Percentiles rank a stretch among this genome's conserved stretches.
Conservation (phyloP, 2,113 vertebrate genomes). For the Eidolon helvum region DNA sequence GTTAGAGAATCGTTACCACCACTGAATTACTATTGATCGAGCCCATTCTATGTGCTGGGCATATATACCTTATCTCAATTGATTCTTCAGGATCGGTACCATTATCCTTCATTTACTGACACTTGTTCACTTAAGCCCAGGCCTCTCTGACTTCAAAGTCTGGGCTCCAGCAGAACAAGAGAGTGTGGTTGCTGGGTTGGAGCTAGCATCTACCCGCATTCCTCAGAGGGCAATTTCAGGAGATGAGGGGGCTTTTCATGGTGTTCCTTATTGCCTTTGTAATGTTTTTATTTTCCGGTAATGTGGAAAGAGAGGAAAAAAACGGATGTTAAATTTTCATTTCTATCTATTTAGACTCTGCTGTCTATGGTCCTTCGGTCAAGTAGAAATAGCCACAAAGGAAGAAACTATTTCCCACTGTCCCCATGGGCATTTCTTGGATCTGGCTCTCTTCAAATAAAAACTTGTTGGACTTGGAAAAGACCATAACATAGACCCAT, state of each 20-base stretch:
- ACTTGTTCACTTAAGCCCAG: not conserved
- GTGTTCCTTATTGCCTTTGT: not conserved
- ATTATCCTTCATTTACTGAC: not conserved
- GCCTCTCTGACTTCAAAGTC: not conserved
- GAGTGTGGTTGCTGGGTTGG: not conserved
- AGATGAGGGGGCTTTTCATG: not conserved
- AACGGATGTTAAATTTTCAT: not conserved
- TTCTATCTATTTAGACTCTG: not conserved
- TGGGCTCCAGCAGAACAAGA: not conserved
- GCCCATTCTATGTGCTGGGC: not conserved
- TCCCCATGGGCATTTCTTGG: not conserved
- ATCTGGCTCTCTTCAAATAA: not conserved
- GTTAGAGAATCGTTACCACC: not conserved
- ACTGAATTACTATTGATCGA: not conserved
- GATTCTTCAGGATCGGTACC: fast-evolving
- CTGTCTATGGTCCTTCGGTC: not conserved
- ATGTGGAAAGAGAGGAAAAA: not conserved
- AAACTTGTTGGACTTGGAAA: not conserved
- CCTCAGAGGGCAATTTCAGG: not conserved
- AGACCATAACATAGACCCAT: not conserved
- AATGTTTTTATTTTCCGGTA: not conserved
- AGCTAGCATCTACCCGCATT: not conserved
- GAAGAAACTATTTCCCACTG: not conserved
- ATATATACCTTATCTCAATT: not conserved
- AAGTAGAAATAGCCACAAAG: not conserved